These are phyloP conservation scores for Arnoldichthys spilopterus DNA, from an alignment of 2,797 vertebrate species.

Conservation along the genomic window DNA sequence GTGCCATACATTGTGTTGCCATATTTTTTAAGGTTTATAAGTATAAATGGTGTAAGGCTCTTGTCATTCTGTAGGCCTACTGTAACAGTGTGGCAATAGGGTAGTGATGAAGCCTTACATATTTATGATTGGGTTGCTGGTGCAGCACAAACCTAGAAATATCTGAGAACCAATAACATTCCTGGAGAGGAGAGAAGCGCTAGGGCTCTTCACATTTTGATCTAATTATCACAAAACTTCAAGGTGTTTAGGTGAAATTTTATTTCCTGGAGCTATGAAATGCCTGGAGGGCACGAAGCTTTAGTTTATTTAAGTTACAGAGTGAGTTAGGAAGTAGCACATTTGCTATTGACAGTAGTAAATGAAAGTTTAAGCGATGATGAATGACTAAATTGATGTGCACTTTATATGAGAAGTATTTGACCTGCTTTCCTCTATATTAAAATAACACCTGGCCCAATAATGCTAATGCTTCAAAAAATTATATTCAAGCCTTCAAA, in stretches of 20 bases:
- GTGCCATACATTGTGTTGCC: background rate
- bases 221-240: background rate
- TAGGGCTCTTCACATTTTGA: background rate
- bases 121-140: background rate
- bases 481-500: background rate
- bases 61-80: background rate
- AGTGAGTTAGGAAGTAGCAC: background rate
- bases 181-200: background rate
- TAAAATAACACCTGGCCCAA: background rate
- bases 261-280: background rate
- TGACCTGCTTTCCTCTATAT: background rate
- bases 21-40: background rate
- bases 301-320: background rate
- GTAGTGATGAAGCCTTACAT: background rate
- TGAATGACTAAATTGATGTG: background rate
- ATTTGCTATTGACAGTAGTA: slow-evolving; percentile 1
- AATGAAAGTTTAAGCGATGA: background rate
- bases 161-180: background rate
- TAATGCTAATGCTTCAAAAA: background rate
- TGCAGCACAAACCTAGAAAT: background rate
- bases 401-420: background rate
- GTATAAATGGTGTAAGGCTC: background rate
- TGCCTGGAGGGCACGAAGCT: background rate
- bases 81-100: background rate
- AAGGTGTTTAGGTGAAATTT: slow-evolving; percentile 2